Base-by-base conservation (phyloP, 2,888 invertebrate genomes). In the Diarsia dahlii region DNA sequence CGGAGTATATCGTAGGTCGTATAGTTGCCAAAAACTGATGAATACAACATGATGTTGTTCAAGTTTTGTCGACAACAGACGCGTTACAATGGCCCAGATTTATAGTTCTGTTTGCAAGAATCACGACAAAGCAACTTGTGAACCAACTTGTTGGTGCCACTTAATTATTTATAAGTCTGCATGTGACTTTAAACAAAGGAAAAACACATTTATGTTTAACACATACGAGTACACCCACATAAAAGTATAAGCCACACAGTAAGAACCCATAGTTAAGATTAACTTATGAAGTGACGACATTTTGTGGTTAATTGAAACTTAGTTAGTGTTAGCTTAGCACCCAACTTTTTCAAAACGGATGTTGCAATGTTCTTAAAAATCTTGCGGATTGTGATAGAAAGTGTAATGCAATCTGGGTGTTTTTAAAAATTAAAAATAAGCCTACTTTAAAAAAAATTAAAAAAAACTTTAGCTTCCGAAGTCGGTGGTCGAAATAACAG, bases 71-170 rank as follows among this genome's bases (percentile, higher is more conserved):
- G 63, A 56, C 74, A 62, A 71, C 62, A 69, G 23, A 39, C 67
- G 54, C 68, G 56, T 78, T 45, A 81, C 63, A 74, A 71, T 50
- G 71, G 12, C 52, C 46, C 65, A 76, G 77, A 77, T 84, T 84
- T 84, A 84, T 84, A 81, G 81, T 68, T 63, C 65, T 84, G 78
- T 84, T 84, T 84, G 62, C 81, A 81, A 71, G 80, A 80, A 69
- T 76, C 71, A 76, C 70, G 45, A 82, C 82, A 82, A 82, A 82
- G 76, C 66, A 74, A 80, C 65, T 75, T 71, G 71, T n/a, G 58
- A 39, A 48, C 52, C 60, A 65, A 77, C 77, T 77, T 81, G 84
- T 81, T 71, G 45, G 67, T 62, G 46, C 20, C 18, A 52, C 69
- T 76, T 64, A 60, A 81, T 84, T 78, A 84, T 84, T 74, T 84